phyloP scores from a whole-genome alignment of 2,797 vertebrate species.

The Myotis planiceps region DNA sequence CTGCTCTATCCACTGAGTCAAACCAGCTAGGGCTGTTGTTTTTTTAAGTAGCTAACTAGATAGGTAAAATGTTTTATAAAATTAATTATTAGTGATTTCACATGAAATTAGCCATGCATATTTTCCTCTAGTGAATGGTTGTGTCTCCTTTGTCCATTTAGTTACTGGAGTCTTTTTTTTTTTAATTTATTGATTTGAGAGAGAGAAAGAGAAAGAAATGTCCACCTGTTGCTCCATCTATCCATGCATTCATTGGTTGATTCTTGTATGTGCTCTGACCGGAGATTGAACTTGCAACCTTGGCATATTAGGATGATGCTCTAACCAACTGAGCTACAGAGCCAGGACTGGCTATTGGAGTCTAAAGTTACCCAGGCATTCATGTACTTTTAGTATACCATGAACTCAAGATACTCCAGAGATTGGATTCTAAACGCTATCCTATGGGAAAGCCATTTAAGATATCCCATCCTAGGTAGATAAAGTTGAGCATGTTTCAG shows the following conservation, averaged over 20 bases:
- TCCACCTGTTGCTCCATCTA: not conserved
- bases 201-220: not conserved
- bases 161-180: not conserved
- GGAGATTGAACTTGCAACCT: not conserved
- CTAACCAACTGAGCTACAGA: not conserved
- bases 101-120: not conserved
- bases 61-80: conserved; percentile 14
- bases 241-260: not conserved
- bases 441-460: conserved; percentile 3
- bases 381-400: not conserved
- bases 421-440: not conserved
- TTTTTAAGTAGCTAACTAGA: not conserved
- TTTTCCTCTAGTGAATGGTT: conserved; percentile 1
- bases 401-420: not conserved
- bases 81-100: not conserved
- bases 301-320: not conserved
- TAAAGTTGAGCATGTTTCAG: not conserved
- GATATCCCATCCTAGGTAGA: not conserved
- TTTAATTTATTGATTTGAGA: not conserved
- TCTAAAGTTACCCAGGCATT: not conserved
- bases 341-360: not conserved
- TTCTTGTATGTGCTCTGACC: not conserved
- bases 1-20: no score
- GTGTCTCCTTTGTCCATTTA: not conserved
- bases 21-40: not conserved